These are phyloP conservation scores for Serrognathus titanus DNA, from an alignment of 2,888 invertebrate species.

Conservation along the genomic window DNA sequence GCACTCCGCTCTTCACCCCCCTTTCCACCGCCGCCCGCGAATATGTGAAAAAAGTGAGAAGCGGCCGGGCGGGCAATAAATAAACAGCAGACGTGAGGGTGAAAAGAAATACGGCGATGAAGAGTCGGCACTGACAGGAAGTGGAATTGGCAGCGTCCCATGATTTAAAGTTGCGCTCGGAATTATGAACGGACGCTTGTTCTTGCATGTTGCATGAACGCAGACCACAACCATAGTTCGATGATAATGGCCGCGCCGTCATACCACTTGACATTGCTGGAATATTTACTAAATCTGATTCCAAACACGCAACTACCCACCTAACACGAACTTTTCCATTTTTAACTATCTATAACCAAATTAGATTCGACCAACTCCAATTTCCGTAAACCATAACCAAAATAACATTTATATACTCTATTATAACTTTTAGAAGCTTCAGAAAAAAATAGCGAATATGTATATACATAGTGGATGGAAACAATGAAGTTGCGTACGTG, in stretches of 20 bases:
- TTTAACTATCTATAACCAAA: no score
- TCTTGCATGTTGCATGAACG: constrained; percentile 2
- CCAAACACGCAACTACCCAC: no score
- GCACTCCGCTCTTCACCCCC: constrained; percentile 26
- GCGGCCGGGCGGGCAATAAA: constrained; percentile 39
- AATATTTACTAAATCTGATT: constrained; percentile 14
- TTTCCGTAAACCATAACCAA: no score
- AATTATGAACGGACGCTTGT: constrained; percentile 1
- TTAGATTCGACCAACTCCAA: no score
- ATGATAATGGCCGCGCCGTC: constrained; percentile 15
- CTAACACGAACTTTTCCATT: no score
- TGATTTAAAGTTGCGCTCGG: constrained; percentile 18
- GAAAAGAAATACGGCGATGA: constrained; percentile 29
- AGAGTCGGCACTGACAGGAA: constrained; percentile 28
- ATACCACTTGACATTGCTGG: constrained; percentile 18
- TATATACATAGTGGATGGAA: no score
- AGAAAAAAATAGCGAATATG: no score
- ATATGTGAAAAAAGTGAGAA: constrained; percentile 45
- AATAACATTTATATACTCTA: no score
- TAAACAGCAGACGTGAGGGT: constrained; percentile 35
- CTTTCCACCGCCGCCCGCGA: constrained; percentile 35
- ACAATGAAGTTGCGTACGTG: constrained; percentile 21
- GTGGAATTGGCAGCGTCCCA: constrained; percentile 26
- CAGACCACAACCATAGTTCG: constrained; percentile 18
- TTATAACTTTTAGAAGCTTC: no score